These are phyloP conservation scores for Porites australiensis DNA, from an alignment of 64 coral and sea anemone genomes.

Conservation along the genomic window DNA sequence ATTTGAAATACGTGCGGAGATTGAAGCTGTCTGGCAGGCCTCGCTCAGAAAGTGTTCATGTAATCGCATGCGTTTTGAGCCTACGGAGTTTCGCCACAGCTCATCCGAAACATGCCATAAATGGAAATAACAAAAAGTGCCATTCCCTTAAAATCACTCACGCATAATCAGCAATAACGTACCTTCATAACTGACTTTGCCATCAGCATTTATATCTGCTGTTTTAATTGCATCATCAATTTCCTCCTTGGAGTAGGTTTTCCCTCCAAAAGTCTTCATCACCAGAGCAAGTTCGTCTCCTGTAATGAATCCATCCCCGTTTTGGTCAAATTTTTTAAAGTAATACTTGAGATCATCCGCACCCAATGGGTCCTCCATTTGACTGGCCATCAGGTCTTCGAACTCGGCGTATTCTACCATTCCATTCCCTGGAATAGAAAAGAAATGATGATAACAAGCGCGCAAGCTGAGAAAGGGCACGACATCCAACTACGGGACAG, in stretches of 20 bases:
- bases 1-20: too few relatives aligned
- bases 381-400: constrained; percentile 28
- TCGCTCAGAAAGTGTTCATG: too few relatives aligned
- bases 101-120: too few relatives aligned
- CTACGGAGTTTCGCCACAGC: too few relatives aligned
- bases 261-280: background rate
- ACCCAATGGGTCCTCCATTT: background rate
- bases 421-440: constrained; percentile 4
- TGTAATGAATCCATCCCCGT: constrained; percentile 31
- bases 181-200: too few relatives aligned
- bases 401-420: constrained; percentile 43
- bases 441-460: background rate
- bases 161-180: too few relatives aligned
- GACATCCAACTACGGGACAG: too few relatives aligned
- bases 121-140: too few relatives aligned
- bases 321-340: constrained; percentile 17
- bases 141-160: too few relatives aligned
- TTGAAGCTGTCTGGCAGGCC: too few relatives aligned
- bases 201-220: constrained; percentile 23
- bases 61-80: too few relatives aligned
- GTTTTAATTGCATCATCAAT: constrained; percentile 1
- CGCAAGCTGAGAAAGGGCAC: too few relatives aligned
- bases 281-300: constrained; percentile 27
- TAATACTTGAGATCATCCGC: constrained; percentile 8
- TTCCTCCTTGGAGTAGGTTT: background rate